Base-by-base conservation (phyloP, 2,113 vertebrate genomes). In the Prietella phreatophila region DNA sequence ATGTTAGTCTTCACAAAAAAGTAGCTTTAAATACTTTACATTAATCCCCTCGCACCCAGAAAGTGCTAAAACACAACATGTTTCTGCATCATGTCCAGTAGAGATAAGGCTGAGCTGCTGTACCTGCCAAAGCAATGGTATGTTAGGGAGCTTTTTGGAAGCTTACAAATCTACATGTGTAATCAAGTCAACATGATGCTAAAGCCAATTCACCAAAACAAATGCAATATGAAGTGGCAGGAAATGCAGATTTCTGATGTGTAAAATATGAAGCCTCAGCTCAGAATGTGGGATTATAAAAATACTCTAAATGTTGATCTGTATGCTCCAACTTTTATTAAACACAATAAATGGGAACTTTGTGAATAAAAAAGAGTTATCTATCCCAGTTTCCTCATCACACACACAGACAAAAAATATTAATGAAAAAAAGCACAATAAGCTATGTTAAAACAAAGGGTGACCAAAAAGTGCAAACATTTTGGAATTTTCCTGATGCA, bases 341-440 rank as follows among this genome's bases (percentile, higher is more conserved):
- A 91, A 91, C 86, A 15, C 1, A 69, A n/a, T 7, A 33, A 33
- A 69, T 15, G 1, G 15, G n/a, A n/a, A n/a, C 25, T 33, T 13
- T 69, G 65, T 69, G 30, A 69, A 69, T 39, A 73, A 73, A 83
- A 83, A 69, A 69, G 22, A 17, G 89, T 92, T 92, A 92, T 94
- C 92, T 92, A 89, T 93, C 91, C 95, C 89, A 92, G 93, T 96
- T 94, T 94, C 93, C 93, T 92, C 93, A 94, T 95, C 94, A 92
- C 92, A 94, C 92, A 94, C 88, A 83, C 89, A 90, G 91, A 83
- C 42, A 92, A 84, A 33, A 36, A 17, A 36, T 42, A 75, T 42
- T 25, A 39, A 75, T 19, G 15, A 36, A 67, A 30, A 67, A 15
- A 33, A 19, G 30, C 14, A 69, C 13, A 30, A 67, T 33, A 15